Base-by-base conservation (phyloP, 37 sponge, comb jelly and placozoan species). In the Haliclona indistincta region DNA sequence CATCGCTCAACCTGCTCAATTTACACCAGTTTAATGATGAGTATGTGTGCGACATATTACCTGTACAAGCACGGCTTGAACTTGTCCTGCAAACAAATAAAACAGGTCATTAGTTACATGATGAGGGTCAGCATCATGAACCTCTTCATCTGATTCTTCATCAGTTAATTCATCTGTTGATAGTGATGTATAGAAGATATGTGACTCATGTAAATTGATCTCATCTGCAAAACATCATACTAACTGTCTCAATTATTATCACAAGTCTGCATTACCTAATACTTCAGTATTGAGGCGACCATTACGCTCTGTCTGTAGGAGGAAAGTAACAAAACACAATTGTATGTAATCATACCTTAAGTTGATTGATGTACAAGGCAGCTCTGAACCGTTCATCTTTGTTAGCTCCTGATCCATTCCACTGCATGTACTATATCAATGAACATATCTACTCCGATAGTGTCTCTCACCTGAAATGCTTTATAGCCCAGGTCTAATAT, bases 381-480 rank as follows among this genome's bases (percentile, higher is more conserved):
- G 82, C 94, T 74, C 85, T 93, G 77, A 85, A 75, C 53, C 60
- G 70, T 77, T 93, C 94, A 68, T 93, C 89, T 79, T 93, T 93
- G 60, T 93, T 93, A 51, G 79, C 47, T 17, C 81, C 85, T 20
- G 52, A 64, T 15, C 94, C 94, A 54, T 88, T 84, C 83, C 86
- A 93, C 83, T 90, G 76, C 2, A 70, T 4, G 23, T 2, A 52
- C 2, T 4, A 7, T 5, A 55, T 52, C 56, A 49, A 47, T 32
- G 36, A 49, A 25, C 10, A 5, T 25, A 29, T 22, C 7, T 4
- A 69, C 22, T 38, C 28, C 26, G 23, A 29, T 3, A 44, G 43
- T 6, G 20, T 15, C 33, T 5, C 60, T 67, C 39, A 86, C 79
- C 75, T 89, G 92, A 79, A 82, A 93, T 0, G 88, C 64, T 3